Evolutionary conservation across 2,797 vertebrate species (phyloP), one percentile per base, ranked within the genome.

Genomic region (Mionectes olivaceus): DNA sequence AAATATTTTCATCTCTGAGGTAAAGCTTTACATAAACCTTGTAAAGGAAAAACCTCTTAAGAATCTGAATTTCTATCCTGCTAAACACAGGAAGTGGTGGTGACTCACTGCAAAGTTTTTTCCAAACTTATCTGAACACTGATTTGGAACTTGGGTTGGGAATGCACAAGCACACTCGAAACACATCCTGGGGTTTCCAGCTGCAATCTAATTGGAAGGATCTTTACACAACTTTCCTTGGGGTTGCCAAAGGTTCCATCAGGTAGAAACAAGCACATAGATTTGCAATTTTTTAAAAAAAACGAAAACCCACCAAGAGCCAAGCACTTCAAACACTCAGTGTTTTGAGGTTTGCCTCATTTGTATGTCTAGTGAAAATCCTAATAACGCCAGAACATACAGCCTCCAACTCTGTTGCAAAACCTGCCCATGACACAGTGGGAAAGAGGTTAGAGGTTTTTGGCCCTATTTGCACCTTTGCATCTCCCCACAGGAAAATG

Each of bases 31-130:
- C 47, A 47, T 73, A 79, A 88, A 90, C 3, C 7, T 50, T 41
- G 16, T 32, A 46, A 89, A 78, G 47, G 57, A 89, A 50, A 59
- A 27, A 8, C 5, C 11, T 64, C 27, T n/a, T n/a, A 80, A 80
- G 8, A 17, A 53, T 67, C 52, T 59, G 32, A 74, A 87, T 84
- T 73, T 84, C 47, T 74, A 19, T 67, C 9, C 41, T 77, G 74
- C 23, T 90, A 77, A 87, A 64, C 15, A 74, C 24, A 68, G 33
- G 59, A 76, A 92, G 22, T 5, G 0, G 22, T 63, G 49, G 56
- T 93, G 74, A 89, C 60, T 83, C 83, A 84, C 53, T 61, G n/a
- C 28, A 88, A 89, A 77, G 27, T 21, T 89, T 93, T 93, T 90
- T 77, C 37, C n/a, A 80, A 71, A 70, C 68, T 84, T 87, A 33